Evolutionary conservation across 1,140 invertebrate genomes (phyloP), one percentile per base, ranked within the genome.

Genomic region (Apocrypta bakeri): DNA sequence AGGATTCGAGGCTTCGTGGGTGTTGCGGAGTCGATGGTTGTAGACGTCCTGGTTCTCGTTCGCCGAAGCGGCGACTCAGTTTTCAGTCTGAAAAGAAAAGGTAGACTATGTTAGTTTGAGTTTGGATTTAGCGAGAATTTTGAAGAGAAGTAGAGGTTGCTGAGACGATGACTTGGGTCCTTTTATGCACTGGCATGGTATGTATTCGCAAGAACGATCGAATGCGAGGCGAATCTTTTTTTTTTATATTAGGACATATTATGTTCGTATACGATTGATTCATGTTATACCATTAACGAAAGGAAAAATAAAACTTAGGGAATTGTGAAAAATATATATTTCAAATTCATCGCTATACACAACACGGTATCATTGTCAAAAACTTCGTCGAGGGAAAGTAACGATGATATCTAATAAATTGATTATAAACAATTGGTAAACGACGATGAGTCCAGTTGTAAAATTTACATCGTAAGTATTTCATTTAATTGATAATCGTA

Each of bases 291-390:
- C 9, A 42, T 42, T 48, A 17, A 48, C 21, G 48, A 3, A 56
- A 29, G 64, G 68, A 11, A 14, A 71, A 71, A 37, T 71, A 37
- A 71, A 37, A 37, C 24, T 4, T 7, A 11, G 6, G 3, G 8
- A 11, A 29, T 37, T 71, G 27, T 71, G 68, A 40, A 72, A 72
- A 72, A 79, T 56, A 79, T 79, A 79, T 82, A 82, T 48, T 82
- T 76, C 11, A 37, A 83, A 76, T 79, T 76, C 66, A 69, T 27
- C n/a, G 33, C 77, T 75, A 48, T 79, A 79, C 71, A 79, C 33
- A 78, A 76, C 64, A 79, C 79, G 27, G 64, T 68, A 33, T 42
- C 24, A 25, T 48, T 27, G n/a, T n/a, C 4, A 68, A 64, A 64
- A 61, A 14, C 3, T 27, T n/a, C 11, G 2, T 12, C 1, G 8